Evolutionary conservation across 2,888 invertebrate genomes (phyloP), one percentile per base, ranked within the genome.

Genomic region (Brachynemurus nebulosus): DNA sequence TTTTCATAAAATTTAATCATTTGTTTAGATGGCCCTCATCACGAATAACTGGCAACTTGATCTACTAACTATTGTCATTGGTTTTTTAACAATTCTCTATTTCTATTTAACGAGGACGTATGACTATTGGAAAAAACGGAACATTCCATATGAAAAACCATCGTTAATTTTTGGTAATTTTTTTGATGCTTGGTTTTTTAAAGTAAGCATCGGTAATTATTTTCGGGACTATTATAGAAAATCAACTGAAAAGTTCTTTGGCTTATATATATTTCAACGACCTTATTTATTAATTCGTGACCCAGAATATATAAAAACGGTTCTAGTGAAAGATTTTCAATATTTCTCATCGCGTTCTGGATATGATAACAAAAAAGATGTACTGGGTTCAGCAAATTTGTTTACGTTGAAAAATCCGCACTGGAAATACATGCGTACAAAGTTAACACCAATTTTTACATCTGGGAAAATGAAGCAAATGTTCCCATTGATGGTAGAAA

Each of bases 321-420:
- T 71, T 25, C 49, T 70, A 45, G 62, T 69, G 3, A 64, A 66
- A 38, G 70, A 71, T 52, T 71, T 70, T 47, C 59, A 64, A 3
- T 56, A 65, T 48, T 72, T 71, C 51, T 57, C 59, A 3, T 65
- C 71, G 48, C 58, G 71, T 45, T 62, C 64, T 25, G 60, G 60
- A 6, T 61, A 60, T 1, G 60, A 64, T 2, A 58, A 60, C 19
- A 57, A 59, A 37, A 60, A 62, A 42, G 66, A 69, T 48, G 61
- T 64, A 5, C 54, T 67, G n/a, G 59, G 62, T 2, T 58, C 61
- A 49, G 62, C 62, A 43, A 60, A 65, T 51, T 50, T 69, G 37
- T 61, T 72, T 47, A 60, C 39, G 60, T 45, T 67, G 25, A 60
- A 59, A 20, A 67, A 66, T 38, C 61, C 63, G 0, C 59, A 61